Conservation (phyloP, 2,888 invertebrate genomes). For the Nowickia ferox region DNA sequence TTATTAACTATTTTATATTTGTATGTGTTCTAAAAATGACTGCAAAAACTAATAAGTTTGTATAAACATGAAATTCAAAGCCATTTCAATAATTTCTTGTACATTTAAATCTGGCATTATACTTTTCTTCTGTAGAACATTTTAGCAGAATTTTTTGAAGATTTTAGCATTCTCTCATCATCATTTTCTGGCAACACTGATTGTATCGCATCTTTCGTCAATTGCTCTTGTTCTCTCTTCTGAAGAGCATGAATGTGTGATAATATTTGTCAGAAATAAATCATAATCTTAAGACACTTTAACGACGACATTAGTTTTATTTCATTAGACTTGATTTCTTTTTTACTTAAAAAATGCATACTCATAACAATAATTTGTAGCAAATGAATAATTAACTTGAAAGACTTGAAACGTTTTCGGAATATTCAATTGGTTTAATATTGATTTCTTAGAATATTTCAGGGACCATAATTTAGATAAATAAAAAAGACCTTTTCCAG, state of each 20-base stretch:
- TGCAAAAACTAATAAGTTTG: too few relatives aligned
- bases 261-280: slow-evolving; percentile 64
- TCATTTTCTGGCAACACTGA: too few relatives aligned
- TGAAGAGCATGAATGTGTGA: slow-evolving; percentile 38
- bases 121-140: too few relatives aligned
- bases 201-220: background rate
- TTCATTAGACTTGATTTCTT: slow-evolving; percentile 4
- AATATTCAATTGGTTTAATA: slow-evolving; percentile 43
- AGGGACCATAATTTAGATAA: background rate
- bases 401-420: slow-evolving; percentile 27
- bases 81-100: too few relatives aligned
- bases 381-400: slow-evolving; percentile 36
- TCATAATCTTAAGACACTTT: slow-evolving; percentile 61
- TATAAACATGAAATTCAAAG: too few relatives aligned
- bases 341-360: background rate
- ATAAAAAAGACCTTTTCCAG: background rate
- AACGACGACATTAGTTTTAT: slow-evolving; percentile 48
- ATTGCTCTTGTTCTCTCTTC: background rate
- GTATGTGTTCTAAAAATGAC: too few relatives aligned
- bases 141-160: too few relatives aligned
- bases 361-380: background rate
- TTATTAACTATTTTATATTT: too few relatives aligned
- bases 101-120: too few relatives aligned
- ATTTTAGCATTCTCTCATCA: too few relatives aligned
- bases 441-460: slow-evolving; percentile 39